Conservation (phyloP, 2,888 invertebrate species). For the Heliconius charithonia region DNA sequence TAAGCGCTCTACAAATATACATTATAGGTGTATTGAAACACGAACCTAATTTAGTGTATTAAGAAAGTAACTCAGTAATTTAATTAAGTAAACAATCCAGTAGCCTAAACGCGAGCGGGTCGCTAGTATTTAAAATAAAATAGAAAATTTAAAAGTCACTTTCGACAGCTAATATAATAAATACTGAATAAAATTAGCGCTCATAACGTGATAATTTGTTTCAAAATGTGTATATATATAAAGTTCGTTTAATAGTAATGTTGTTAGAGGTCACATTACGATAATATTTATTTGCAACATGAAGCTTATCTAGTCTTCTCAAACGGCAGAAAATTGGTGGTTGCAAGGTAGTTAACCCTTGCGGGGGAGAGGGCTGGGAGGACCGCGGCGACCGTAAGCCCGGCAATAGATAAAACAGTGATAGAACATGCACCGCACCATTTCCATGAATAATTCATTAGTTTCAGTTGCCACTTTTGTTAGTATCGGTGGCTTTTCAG, state of each 20-base stretch:
- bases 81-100: no score
- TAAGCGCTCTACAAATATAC: no score
- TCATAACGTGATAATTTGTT: neutral
- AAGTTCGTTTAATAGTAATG: constrained; percentile 66
- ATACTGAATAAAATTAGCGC: constrained; percentile 1
- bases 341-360: constrained; percentile 81
- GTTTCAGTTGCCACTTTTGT: constrained; percentile 84
- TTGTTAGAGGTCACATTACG: constrained; percentile 71
- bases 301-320: constrained; percentile 79
- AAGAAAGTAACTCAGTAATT: no score
- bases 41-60: no score
- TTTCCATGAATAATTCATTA: constrained; percentile 83
- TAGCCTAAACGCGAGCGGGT: no score
- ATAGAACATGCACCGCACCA: constrained; percentile 84
- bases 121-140: no score
- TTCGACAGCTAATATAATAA: neutral
- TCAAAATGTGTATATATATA: constrained; percentile 32
- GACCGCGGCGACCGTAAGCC: constrained; percentile 59
- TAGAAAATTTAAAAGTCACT: no score
- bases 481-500: constrained; percentile 83
- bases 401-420: constrained; percentile 85
- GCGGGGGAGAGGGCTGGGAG: constrained; percentile 56
- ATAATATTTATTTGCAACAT: constrained; percentile 77
- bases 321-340: constrained; percentile 78
- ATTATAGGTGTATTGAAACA: no score